These are phyloP conservation scores for Myripristis murdjan DNA, from an alignment of 2,797 vertebrate genomes.

Conservation along the genomic window DNA sequence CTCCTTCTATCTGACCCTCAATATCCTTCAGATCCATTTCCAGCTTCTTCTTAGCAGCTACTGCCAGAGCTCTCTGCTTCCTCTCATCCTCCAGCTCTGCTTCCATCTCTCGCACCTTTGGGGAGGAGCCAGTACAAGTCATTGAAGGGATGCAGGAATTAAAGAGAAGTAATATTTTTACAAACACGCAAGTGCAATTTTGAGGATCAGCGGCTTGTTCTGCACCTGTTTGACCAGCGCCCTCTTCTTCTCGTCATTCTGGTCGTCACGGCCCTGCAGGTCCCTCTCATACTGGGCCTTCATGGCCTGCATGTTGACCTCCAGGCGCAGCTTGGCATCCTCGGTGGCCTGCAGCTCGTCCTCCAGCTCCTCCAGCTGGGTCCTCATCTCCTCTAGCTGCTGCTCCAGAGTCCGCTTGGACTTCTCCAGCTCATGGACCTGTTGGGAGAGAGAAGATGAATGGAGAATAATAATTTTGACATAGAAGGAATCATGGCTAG, in stretches of 20 bases:
- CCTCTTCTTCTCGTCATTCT: slow-evolving; percentile 96
- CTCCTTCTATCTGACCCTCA: slow-evolving; percentile 94
- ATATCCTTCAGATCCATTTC: slow-evolving; percentile 97
- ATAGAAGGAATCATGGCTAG: no score
- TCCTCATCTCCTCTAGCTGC: slow-evolving; percentile 98
- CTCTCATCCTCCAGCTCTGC: slow-evolving; percentile 96
- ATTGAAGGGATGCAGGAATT: background rate
- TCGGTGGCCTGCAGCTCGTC: slow-evolving; percentile 97
- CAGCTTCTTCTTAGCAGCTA: slow-evolving; percentile 97
- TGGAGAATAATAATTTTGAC: no score
- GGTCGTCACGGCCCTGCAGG: slow-evolving; percentile 94
- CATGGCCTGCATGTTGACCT: slow-evolving; percentile 99
- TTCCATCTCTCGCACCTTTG: slow-evolving; percentile 96
- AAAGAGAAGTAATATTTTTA: background rate
- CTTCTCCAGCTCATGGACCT: slow-evolving; percentile 98
- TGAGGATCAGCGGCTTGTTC: background rate
- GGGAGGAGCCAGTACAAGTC: background rate
- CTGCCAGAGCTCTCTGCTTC: slow-evolving; percentile 94
- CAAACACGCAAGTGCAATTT: background rate
- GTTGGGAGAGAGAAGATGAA: background rate
- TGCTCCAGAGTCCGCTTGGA: slow-evolving; percentile 95
- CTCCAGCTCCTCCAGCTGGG: slow-evolving; percentile 96
- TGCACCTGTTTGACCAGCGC: slow-evolving; percentile 93
- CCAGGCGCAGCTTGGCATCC: slow-evolving; percentile 96
- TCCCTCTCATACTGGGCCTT: slow-evolving; percentile 97